These are phyloP conservation scores for Nannoperca obscura DNA, from an alignment of 2,797 vertebrate species.

Conservation along the genomic window DNA sequence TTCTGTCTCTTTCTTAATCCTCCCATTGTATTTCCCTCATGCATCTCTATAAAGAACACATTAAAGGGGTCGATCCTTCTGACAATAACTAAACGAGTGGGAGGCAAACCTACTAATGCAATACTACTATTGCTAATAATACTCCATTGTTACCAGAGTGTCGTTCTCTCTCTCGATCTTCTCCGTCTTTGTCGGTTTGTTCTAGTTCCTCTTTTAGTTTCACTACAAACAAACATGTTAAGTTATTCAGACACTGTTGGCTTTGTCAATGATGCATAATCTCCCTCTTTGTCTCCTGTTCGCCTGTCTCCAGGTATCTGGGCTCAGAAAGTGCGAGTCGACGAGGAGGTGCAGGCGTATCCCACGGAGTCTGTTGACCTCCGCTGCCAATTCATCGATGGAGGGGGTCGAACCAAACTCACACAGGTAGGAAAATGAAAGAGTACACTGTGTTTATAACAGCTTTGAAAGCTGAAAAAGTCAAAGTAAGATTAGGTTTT, in stretches of 20 bases:
- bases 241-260: slow-evolving; percentile 33
- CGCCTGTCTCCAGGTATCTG: slow-evolving; percentile 59
- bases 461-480: not conserved
- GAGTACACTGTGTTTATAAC: not conserved
- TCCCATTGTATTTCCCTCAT: not conserved
- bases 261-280: slow-evolving; percentile 34
- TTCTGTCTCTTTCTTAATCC: not conserved
- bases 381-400: slow-evolving; percentile 83
- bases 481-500: not conserved
- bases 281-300: slow-evolving; percentile 16
- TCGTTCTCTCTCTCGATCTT: not conserved
- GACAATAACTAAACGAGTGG: slow-evolving; percentile 14
- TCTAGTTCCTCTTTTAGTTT: slow-evolving; percentile 4
- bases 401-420: slow-evolving; percentile 79
- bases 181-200: not conserved
- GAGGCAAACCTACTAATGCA: slow-evolving; percentile 11
- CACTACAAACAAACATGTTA: slow-evolving; percentile 30
- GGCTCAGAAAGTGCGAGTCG: slow-evolving; percentile 85
- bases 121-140: not conserved
- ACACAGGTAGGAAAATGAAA: slow-evolving; percentile 77
- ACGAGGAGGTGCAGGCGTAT: slow-evolving; percentile 81
- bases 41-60: not conserved
- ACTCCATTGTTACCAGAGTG: not conserved
- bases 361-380: slow-evolving; percentile 83
- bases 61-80: not conserved